Conservation (phyloP, 2,888 invertebrate species). For the Diarsia dahlii region DNA sequence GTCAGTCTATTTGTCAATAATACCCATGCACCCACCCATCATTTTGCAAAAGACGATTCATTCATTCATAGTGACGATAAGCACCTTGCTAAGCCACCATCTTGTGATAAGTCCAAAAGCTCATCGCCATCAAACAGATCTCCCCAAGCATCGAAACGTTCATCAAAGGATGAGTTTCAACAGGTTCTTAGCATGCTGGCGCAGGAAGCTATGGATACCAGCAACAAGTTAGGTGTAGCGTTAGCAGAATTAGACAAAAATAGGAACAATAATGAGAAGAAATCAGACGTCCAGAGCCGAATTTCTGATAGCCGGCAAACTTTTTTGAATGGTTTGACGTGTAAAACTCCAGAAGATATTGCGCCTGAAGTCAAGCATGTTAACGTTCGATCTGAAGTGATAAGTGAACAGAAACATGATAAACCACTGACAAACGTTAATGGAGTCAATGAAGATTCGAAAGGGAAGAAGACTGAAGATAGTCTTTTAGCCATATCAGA, state of each 20-base stretch:
- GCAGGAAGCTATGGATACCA: constrained; percentile 94
- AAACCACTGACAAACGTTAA: constrained; percentile 42
- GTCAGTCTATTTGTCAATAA: constrained; percentile 88
- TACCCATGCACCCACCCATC: constrained; percentile 84
- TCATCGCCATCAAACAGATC: constrained; percentile 91
- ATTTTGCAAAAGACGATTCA: constrained; percentile 90
- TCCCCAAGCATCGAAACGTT: constrained; percentile 87
- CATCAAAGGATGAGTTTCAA: constrained; percentile 91
- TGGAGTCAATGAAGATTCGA: constrained; percentile 69
- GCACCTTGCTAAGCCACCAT: constrained; percentile 87
- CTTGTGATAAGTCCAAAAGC: constrained; percentile 89
- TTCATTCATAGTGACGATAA: constrained; percentile 88
- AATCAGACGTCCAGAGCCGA: constrained; percentile 86
- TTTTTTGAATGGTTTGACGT: constrained; percentile 88
- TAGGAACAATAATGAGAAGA: constrained; percentile 83
- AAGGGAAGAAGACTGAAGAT: constrained; percentile 87
- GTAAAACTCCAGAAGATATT: constrained; percentile 75
- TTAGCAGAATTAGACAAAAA: constrained; percentile 91
- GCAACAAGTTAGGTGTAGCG: constrained; percentile 93
- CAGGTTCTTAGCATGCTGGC: constrained; percentile 94
- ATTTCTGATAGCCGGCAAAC: constrained; percentile 88
- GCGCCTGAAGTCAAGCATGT: constrained; percentile 77
- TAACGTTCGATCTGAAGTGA: constrained; percentile 75
- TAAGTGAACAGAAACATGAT: constrained; percentile 66
- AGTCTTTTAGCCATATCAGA: constrained; percentile 88